Conservation (phyloP, 2,888 invertebrate species). For the Dryobota labecula region DNA sequence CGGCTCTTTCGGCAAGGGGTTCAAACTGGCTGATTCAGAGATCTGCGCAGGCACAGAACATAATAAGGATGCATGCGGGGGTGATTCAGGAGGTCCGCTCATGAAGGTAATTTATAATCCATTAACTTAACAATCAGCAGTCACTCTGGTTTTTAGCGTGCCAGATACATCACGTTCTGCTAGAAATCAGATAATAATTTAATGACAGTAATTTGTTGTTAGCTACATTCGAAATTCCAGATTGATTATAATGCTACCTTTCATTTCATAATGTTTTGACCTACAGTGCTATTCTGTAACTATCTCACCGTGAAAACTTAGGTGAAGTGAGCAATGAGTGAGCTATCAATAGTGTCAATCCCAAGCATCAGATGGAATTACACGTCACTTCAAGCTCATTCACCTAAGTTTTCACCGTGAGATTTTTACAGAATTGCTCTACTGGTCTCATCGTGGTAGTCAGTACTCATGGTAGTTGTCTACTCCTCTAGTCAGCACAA, state of each 20-base stretch:
- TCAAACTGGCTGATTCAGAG: slow-evolving; percentile 77
- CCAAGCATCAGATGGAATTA: too few relatives aligned
- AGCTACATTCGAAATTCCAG: slow-evolving; percentile 2
- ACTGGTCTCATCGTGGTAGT: not conserved
- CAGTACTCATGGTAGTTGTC: not conserved
- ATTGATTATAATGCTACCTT: slow-evolving; percentile 5
- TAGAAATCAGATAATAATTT: slow-evolving; percentile 10
- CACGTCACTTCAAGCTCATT: too few relatives aligned
- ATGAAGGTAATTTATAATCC: slow-evolving; percentile 79
- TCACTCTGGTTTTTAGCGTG: not conserved
- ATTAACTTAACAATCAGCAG: not conserved
- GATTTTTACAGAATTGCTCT: too few relatives aligned
- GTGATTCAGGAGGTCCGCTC: slow-evolving; percentile 92
- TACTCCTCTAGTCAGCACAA: not conserved
- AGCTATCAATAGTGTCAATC: too few relatives aligned
- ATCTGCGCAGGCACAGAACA: slow-evolving; percentile 90
- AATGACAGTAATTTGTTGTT: slow-evolving; percentile 1
- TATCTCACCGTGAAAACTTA: too few relatives aligned
- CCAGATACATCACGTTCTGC: not conserved
- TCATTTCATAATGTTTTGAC: not conserved
- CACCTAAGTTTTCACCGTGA: too few relatives aligned
- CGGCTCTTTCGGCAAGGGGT: slow-evolving; percentile 76
- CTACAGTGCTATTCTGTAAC: too few relatives aligned
- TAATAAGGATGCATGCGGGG: slow-evolving; percentile 91
- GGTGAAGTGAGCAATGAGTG: too few relatives aligned